Base-by-base conservation (phyloP, 2,888 invertebrate species). In the Mesorhabditis spiculigera region DNA sequence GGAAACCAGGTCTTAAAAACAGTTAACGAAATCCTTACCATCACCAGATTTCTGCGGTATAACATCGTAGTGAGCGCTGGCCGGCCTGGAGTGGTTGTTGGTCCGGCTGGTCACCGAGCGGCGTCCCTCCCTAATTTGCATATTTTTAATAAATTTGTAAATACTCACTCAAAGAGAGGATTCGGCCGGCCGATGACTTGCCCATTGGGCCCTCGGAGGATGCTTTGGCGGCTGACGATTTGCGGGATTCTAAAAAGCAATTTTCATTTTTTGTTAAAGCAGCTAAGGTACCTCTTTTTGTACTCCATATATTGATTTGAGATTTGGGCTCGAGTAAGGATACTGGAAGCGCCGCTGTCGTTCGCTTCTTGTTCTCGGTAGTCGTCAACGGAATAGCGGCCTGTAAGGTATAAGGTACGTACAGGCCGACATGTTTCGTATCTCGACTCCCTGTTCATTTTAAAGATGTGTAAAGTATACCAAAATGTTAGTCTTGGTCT, bases 161-260 rank as follows among this genome's bases (percentile, higher is more conserved):
- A 50, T 10, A 13, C 50, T 50, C n/a, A 50, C 58, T 50, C 58
- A n/a, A 50, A 50, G n/a, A 50, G 58, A 13, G 58, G 58, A 50
- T 50, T 50, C 58, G 58, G 58, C n/a, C 58, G 58, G n/a, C 58
- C 58, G 28, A 28, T 28, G 58, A n/a, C n/a, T 50, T 50, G 58
- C n/a, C 58, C 58, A n/a, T 50, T 50, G 10, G 58, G 58, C 10
- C 58, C 58, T 2, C 58, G 58, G 58, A 50, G 58, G 10, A 50
- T 50, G 58, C 58, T 50, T 50, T 50, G 58, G n/a, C 58, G 58
- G 58, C 58, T 50, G 58, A 50, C 58, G 58, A 50, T 50, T 50
- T 50, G 58, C 58, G 58, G 58, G n/a, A 50, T 50, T 50, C 58
- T 50, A n/a, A 50, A 50, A 50, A 50, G 58, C 3, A 50, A 13